Conservation (phyloP, 2,113 vertebrate species). For the Numida meleagris region DNA sequence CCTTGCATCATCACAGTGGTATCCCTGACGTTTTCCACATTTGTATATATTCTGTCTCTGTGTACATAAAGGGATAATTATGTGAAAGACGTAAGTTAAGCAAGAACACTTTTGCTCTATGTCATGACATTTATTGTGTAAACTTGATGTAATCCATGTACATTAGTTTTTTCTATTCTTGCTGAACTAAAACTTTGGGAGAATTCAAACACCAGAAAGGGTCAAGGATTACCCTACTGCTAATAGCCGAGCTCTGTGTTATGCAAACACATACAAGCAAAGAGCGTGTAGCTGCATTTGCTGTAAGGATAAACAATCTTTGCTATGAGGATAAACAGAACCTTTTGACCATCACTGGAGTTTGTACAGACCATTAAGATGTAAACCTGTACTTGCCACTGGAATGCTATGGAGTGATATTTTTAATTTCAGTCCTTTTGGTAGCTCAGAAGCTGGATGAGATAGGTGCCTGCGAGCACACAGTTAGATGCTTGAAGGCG, state of each 20-base stretch:
- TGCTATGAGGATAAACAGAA: slow-evolving; percentile 17
- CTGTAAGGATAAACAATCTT: slow-evolving; percentile 5
- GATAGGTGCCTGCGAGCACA: fast-evolving
- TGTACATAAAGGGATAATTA: not conserved
- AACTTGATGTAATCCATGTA: fast-evolving
- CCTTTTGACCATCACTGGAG: not conserved
- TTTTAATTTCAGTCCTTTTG: fast-evolving
- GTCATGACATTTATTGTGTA: not conserved
- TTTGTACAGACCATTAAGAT: not conserved
- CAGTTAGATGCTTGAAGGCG: not conserved
- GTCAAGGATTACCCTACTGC: not conserved
- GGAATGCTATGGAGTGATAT: not conserved
- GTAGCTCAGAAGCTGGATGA: fast-evolving
- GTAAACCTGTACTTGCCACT: not conserved
- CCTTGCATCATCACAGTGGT: not conserved
- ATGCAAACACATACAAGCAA: not conserved
- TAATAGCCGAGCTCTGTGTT: not conserved
- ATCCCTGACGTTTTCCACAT: not conserved
- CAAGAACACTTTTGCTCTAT: not conserved
- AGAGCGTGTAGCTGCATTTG: not conserved
- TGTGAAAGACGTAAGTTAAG: not conserved
- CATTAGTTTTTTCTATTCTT: not conserved
- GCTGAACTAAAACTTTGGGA: not conserved
- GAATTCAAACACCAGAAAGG: not conserved
- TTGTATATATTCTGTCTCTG: not conserved